phyloP scores from a whole-genome alignment of 2,113 vertebrate genomes.

The Perca flavescens region DNA sequence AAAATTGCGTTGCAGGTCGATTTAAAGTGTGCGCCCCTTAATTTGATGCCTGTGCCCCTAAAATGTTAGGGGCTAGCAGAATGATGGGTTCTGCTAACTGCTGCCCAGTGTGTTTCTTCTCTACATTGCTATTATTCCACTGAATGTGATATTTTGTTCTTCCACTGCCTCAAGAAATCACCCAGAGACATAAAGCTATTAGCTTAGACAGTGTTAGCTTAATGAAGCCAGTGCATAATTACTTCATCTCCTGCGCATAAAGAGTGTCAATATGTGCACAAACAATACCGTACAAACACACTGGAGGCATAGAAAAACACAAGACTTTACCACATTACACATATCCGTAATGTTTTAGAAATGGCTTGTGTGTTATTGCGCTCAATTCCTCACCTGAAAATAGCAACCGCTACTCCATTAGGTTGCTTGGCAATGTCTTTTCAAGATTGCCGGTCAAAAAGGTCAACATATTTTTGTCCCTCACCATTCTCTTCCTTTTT shows the following conservation, averaged over 20 bases:
- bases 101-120: neutral
- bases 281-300: neutral
- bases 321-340: neutral
- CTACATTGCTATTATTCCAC: neutral
- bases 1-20: too few relatives aligned
- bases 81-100: neutral
- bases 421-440: neutral
- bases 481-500: neutral
- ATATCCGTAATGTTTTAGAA: neutral
- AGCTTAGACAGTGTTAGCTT: neutral
- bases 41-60: too few relatives aligned
- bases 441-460: neutral
- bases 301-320: neutral
- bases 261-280: neutral
- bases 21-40: too few relatives aligned
- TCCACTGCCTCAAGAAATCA: neutral
- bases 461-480: slow-evolving; percentile 10
- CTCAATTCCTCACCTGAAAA: neutral
- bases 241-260: neutral
- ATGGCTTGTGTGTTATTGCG: neutral
- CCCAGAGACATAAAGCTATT: neutral
- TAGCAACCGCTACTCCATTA: neutral
- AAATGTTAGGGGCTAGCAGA: too few relatives aligned
- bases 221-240: neutral
- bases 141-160: neutral